phyloP scores from a whole-genome alignment of 2,888 invertebrate genomes.

The Aproaerema taeniolella region DNA sequence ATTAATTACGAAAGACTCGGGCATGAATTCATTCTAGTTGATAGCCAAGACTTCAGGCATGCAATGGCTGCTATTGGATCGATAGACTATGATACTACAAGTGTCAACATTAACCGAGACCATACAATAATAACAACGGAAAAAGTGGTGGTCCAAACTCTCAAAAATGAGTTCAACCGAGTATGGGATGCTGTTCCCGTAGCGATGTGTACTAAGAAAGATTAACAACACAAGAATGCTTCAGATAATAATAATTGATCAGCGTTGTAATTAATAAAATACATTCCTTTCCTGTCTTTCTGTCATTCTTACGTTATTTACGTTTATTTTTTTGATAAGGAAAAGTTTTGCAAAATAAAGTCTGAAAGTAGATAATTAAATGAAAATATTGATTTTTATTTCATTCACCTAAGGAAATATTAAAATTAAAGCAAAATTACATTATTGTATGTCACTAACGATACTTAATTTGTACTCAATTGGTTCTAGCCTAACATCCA shows the following conservation, averaged over 20 bases:
- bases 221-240: no score
- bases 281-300: no score
- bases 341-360: constrained; percentile 15
- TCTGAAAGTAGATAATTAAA: constrained; percentile 40
- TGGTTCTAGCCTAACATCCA: constrained; percentile 35
- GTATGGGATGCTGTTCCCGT: no score
- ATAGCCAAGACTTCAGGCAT: constrained; percentile 30
- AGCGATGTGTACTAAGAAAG: no score
- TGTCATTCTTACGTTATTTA: no score
- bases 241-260: no score
- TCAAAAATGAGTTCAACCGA: constrained; percentile 48
- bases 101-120: constrained; percentile 40
- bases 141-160: constrained; percentile 27
- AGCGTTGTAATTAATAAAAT: no score
- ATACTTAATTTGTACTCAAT: constrained; percentile 58
- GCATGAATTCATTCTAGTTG: constrained; percentile 52
- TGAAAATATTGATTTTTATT: constrained; percentile 69
- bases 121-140: constrained; percentile 48
- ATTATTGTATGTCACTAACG: constrained; percentile 25
- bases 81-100: constrained; percentile 37
- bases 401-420: constrained; percentile 47
- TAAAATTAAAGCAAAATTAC: constrained; percentile 33
- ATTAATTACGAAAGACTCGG: constrained; percentile 39
- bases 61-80: constrained; percentile 47
- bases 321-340: no score